A percentile compares a stretch with the other conserved stretches of the same genome.
Evolutionary conservation across 2,797 vertebrate species (phyloP).

Genomic region (Acipenser ruthenus): DNA sequence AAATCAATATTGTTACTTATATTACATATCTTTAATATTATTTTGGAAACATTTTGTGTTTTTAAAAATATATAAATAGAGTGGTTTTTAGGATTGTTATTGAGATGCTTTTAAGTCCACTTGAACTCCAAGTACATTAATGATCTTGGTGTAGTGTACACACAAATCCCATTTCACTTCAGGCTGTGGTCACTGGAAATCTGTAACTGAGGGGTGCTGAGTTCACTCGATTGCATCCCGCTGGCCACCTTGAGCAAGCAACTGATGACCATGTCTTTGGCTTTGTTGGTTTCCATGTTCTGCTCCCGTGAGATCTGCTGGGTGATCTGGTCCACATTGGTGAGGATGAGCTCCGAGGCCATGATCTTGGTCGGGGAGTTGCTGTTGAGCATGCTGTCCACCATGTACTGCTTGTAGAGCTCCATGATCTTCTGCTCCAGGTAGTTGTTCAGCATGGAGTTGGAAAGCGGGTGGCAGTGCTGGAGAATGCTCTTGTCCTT

Average conservation of each 20-base stretch:
- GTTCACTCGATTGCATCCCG: conserved; percentile 75
- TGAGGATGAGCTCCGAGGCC: conserved; percentile 80
- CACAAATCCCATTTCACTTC: conserved; percentile 24
- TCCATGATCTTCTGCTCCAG: conserved; percentile 88
- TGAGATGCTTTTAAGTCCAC: too few species aligned
- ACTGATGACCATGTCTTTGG: conserved; percentile 89
- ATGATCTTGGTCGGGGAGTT: conserved; percentile 66
- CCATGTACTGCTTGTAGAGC: conserved; percentile 85
- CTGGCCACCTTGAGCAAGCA: conserved; percentile 77
- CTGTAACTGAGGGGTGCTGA: conserved; percentile 88
- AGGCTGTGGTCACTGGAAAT: conserved; percentile 69
- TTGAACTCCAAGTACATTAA: too few species aligned
- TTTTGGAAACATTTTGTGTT: too few species aligned
- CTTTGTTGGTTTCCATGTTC: conserved; percentile 77
- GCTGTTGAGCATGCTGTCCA: conserved; percentile 52
- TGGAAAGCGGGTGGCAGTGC: conserved; percentile 80
- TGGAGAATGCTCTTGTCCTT: conserved; percentile 70
- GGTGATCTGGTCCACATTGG: conserved; percentile 86
- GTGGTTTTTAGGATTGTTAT: too few species aligned
- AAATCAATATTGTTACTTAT: too few species aligned
- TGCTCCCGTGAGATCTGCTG: conserved; percentile 79
- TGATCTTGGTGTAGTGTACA: conserved; percentile 17
- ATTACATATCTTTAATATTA: too few species aligned
- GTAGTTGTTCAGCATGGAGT: conserved; percentile 82
- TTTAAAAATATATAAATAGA: too few species aligned